phyloP scores from a whole-genome alignment of 2,888 invertebrate species.

The Dicroscelio sp. region DNA sequence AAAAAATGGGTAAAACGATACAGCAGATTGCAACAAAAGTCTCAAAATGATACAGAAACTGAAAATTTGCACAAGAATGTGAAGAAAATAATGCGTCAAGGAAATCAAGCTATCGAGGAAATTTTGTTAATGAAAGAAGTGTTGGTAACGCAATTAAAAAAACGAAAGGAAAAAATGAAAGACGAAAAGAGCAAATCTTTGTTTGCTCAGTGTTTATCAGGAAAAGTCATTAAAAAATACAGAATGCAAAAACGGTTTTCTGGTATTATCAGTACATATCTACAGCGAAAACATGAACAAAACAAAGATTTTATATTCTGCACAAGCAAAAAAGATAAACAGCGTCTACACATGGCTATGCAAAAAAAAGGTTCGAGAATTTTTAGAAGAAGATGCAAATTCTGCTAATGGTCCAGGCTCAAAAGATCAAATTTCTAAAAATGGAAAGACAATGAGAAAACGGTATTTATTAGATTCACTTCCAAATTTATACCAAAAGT shows the following conservation, averaged over 20 bases:
- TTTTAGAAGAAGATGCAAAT: conserved; percentile 52
- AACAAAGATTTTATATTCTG: conserved; percentile 23
- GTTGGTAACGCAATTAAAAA: no score
- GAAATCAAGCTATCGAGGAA: no score
- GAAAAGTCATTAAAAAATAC: conserved; percentile 59
- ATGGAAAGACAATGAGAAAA: conserved; percentile 57
- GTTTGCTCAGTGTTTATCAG: conserved; percentile 39
- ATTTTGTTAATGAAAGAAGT: no score
- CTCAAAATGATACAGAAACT: no score
- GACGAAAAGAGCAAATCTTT: conserved; percentile 44
- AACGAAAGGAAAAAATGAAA: no score
- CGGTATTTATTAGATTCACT: conserved; percentile 65
- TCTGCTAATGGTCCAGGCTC: conserved; percentile 16
- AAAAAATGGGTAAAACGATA: no score
- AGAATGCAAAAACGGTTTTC: conserved; percentile 11
- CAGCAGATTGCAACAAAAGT: no score
- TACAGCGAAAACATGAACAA: conserved; percentile 17
- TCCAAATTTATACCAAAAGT: conserved; percentile 68
- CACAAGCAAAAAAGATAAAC: conserved; percentile 25
- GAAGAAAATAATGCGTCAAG: no score
- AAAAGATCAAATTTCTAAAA: conserved; percentile 36
- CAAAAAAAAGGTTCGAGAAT: neutral
- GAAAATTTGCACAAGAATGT: no score
- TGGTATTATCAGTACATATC: conserved; percentile 24
- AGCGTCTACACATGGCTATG: neutral